phyloP scores from a whole-genome alignment of 2,113 vertebrate species.

The Rafetus swinhoei region DNA sequence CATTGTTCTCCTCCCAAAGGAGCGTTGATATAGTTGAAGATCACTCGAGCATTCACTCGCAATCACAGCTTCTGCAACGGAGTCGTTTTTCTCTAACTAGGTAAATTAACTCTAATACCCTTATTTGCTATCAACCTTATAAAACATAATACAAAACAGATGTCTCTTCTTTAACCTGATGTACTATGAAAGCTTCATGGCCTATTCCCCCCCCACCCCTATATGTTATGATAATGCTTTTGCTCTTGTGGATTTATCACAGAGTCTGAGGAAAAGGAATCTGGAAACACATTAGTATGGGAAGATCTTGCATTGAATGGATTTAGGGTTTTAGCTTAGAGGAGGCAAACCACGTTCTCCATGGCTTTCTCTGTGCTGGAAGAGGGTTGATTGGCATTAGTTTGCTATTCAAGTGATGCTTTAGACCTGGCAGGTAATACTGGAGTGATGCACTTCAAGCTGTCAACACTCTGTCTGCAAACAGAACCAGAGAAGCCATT shows the following conservation, averaged over 20 bases:
- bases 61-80: conserved; percentile 89
- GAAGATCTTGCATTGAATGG: neutral
- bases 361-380: accelerated
- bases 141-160: conserved; percentile 91
- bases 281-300: neutral
- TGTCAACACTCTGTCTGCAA: neutral
- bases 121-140: conserved; percentile 91
- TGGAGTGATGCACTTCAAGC: neutral
- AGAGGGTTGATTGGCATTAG: neutral
- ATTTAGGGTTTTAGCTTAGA: neutral
- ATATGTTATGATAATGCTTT: conserved; percentile 48
- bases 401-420: accelerated
- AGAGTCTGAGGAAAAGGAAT: conserved; percentile 6
- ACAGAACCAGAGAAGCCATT: neutral
- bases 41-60: conserved; percentile 80
- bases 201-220: neutral
- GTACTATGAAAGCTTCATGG: conserved; percentile 14
- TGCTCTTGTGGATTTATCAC: neutral
- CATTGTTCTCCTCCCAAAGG: conserved; percentile 52
- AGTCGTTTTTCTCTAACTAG: conserved; percentile 88
- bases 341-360: neutral
- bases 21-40: conserved; percentile 73
- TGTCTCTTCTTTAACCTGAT: conserved; percentile 78
- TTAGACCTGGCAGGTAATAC: neutral
- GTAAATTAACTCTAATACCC: conserved; percentile 96